These are phyloP conservation scores for Todiramphus chloris DNA, from an alignment of 2,113 vertebrate species.

Conservation along the genomic window DNA sequence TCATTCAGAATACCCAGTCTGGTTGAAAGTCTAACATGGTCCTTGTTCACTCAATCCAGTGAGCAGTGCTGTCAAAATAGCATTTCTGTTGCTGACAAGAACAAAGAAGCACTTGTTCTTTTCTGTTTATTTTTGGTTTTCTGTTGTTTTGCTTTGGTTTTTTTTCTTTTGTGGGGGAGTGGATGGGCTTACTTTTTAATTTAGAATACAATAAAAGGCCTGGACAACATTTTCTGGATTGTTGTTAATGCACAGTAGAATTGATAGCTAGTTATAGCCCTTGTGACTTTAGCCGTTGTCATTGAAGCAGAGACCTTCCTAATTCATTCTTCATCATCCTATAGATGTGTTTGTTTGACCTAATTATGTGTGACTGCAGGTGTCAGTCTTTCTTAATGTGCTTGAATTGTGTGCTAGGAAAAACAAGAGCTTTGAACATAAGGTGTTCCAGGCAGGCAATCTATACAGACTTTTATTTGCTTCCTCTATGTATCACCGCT, in stretches of 20 bases:
- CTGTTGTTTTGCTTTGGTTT: no score
- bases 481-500: neutral
- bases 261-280: neutral
- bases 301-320: neutral
- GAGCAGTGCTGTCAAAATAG: neutral
- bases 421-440: neutral
- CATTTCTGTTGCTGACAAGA: neutral
- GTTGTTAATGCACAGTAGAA: neutral
- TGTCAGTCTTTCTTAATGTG: neutral
- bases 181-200: neutral
- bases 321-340: conserved; percentile 8
- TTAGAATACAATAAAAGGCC: neutral
- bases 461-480: neutral
- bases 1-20: neutral
- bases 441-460: neutral
- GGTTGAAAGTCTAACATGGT: neutral
- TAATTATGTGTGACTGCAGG: neutral
- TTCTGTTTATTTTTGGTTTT: neutral
- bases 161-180: neutral
- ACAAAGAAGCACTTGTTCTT: neutral
- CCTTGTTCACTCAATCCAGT: neutral
- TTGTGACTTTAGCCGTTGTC: neutral
- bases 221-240: neutral
- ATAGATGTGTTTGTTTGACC: neutral
- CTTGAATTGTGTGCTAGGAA: neutral